Percentiles rank a stretch among this genome's conserved stretches.
Evolutionary conservation across 2,113 vertebrate species (phyloP).

Genomic region (Poicephalus gulielmi): DNA sequence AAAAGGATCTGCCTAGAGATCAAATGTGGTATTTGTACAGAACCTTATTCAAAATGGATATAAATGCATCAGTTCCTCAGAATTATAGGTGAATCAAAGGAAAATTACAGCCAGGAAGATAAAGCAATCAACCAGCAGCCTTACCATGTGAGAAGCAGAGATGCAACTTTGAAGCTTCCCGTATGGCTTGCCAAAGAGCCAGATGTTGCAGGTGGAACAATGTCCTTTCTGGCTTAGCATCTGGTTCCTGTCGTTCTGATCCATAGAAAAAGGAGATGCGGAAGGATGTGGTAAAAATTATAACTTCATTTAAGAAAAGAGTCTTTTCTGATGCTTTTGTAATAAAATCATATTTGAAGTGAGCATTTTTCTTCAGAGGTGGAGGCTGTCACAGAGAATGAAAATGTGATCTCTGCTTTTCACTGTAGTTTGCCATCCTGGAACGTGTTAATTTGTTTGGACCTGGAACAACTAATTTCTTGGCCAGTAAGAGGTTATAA

Average conservation of each 20-base stretch:
- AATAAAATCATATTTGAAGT: conserved; percentile 27
- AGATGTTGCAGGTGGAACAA: conserved; percentile 79
- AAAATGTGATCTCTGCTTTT: not conserved
- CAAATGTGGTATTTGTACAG: conserved; percentile 74
- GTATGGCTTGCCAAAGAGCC: conserved; percentile 70
- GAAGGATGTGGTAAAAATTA: conserved; percentile 64
- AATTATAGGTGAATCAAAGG: conserved; percentile 82
- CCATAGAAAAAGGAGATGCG: conserved; percentile 59
- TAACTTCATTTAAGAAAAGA: conserved; percentile 63
- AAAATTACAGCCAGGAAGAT: conserved; percentile 78
- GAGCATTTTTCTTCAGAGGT: not conserved
- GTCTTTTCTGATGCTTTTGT: conserved; percentile 34
- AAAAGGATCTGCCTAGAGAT: conserved; percentile 72
- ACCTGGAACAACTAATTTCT: not conserved
- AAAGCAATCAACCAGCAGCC: conserved; percentile 71
- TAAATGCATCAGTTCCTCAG: conserved; percentile 76
- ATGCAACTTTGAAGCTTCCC: conserved; percentile 77
- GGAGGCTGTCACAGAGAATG: not conserved
- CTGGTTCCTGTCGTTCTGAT: conserved; percentile 73
- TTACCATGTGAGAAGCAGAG: conserved; percentile 61
- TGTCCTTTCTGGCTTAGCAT: conserved; percentile 64
- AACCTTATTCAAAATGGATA: conserved; percentile 79
- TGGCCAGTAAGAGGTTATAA: not conserved
- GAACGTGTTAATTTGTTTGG: not conserved
- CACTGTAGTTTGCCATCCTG: not conserved